Conservation (phyloP, 1,140 invertebrate species). For the Alviniconcha marisindica region DNA sequence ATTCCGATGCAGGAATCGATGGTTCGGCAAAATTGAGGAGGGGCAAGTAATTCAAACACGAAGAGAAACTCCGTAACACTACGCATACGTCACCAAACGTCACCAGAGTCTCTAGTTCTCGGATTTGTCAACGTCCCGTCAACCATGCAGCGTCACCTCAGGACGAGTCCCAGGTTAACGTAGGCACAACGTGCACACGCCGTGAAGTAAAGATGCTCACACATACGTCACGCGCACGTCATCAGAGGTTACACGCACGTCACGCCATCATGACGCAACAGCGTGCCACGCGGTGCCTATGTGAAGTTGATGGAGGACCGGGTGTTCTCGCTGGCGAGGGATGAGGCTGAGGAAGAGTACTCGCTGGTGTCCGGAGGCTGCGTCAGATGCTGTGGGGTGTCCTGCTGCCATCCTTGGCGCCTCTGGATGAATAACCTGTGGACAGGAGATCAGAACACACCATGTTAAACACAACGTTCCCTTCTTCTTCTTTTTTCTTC, state of each 20-base stretch:
- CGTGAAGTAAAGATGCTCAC: not conserved
- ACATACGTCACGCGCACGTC: not conserved
- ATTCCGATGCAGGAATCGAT: too few relatives aligned
- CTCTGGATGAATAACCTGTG: slow-evolving; percentile 45
- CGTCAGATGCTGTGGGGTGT: slow-evolving; percentile 50
- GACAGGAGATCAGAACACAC: too few relatives aligned
- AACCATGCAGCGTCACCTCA: not conserved
- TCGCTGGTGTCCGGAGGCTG: slow-evolving; percentile 51
- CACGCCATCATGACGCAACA: not conserved
- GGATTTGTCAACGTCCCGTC: too few relatives aligned
- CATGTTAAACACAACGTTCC: too few relatives aligned
- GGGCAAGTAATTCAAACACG: not conserved
- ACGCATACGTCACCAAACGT: too few relatives aligned
- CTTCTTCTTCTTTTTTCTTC: too few relatives aligned
- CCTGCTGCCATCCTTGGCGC: slow-evolving; percentile 27
- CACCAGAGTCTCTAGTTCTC: too few relatives aligned
- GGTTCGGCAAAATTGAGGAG: too few relatives aligned
- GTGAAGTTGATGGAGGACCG: slow-evolving; percentile 40
- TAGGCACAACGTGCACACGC: not conserved
- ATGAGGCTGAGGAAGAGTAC: slow-evolving; percentile 46
- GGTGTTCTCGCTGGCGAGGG: slow-evolving; percentile 43
- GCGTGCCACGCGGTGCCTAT: not conserved
- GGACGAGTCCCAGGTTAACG: not conserved
- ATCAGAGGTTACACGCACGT: not conserved
- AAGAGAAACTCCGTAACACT: too few relatives aligned